A percentile compares a stretch with the other conserved stretches of the same genome.
Conservation (phyloP, 2,113 vertebrate genomes). For the Antidorcas marsupialis region DNA sequence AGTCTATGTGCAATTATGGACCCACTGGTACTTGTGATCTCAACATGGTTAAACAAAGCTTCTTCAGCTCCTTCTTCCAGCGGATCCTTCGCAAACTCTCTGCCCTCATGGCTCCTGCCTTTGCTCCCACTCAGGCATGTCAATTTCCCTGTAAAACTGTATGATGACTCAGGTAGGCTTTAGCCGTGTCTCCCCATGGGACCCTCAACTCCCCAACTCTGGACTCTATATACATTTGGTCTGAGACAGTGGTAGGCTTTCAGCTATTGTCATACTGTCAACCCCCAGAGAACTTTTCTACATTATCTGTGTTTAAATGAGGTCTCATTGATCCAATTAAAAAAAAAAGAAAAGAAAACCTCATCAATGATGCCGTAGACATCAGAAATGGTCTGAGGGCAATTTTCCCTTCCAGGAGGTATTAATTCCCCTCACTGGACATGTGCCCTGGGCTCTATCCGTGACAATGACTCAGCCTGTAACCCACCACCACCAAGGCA, state of each 20-base stretch:
- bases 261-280: not conserved
- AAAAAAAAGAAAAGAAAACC: not conserved
- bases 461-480: accelerated
- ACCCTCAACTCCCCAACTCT: not conserved
- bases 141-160: not conserved
- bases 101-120: not conserved
- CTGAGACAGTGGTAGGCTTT: not conserved
- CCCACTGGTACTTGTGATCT: not conserved
- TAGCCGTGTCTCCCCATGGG: not conserved
- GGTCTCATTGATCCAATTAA: not conserved
- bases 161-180: not conserved
- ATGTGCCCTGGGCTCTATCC: too few species aligned
- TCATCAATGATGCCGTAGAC: not conserved
- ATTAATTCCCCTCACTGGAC: not conserved
- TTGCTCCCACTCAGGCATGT: accelerated
- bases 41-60: not conserved
- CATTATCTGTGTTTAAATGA: not conserved
- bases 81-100: not conserved
- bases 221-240: not conserved
- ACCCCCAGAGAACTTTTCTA: not conserved
- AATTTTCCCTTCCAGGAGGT: not conserved
- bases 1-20: not conserved
- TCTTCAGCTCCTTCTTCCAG: not conserved
- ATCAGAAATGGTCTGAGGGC: not conserved
- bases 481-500: not conserved